Percentiles rank a stretch among this genome's conserved stretches.
Conservation (phyloP, 2,888 invertebrate species). For the Anorthoa munda region DNA sequence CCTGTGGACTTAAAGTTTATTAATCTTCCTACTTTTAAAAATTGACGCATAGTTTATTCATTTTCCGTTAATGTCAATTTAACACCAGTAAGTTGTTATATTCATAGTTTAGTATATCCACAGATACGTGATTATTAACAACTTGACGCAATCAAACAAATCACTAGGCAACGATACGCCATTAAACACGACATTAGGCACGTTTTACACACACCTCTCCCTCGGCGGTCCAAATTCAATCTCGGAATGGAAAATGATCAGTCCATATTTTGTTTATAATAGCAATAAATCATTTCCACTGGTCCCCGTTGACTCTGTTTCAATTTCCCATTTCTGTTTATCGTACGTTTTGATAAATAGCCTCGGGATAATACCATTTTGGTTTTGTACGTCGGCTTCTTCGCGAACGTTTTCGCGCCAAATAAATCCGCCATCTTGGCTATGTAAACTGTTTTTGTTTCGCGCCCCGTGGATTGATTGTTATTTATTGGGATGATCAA, state of each 20-base stretch:
- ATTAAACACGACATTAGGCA: slow-evolving; percentile 67
- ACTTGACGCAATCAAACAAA: slow-evolving; percentile 44
- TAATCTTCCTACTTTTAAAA: background rate
- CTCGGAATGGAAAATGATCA: slow-evolving; percentile 88
- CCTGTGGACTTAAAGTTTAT: background rate
- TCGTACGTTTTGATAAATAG: slow-evolving; percentile 90
- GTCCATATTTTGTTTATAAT: slow-evolving; percentile 89
- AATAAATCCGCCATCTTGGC: slow-evolving; percentile 87
- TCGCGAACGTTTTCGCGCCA: slow-evolving; percentile 84
- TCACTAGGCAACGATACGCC: slow-evolving; percentile 49
- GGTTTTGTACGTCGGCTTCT: slow-evolving; percentile 81
- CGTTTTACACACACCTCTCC: slow-evolving; percentile 77
- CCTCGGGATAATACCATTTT: slow-evolving; percentile 82
- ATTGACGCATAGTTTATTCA: background rate
- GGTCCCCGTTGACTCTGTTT: slow-evolving; percentile 88
- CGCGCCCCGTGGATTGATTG: slow-evolving; percentile 80
- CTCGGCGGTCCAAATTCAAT: slow-evolving; percentile 84
- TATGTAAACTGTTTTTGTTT: slow-evolving; percentile 86
- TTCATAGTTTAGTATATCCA: slow-evolving; percentile 14
- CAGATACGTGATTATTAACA: slow-evolving; percentile 28
- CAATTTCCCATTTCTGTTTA: slow-evolving; percentile 90
- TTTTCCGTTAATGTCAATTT: background rate
- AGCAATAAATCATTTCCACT: slow-evolving; percentile 87
- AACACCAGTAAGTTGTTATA: background rate
- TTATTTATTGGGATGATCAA: slow-evolving; percentile 80